Percentiles rank a stretch among this genome's conserved stretches.
Conservation (phyloP, 2,888 invertebrate genomes). For the Panzeria rudis region DNA sequence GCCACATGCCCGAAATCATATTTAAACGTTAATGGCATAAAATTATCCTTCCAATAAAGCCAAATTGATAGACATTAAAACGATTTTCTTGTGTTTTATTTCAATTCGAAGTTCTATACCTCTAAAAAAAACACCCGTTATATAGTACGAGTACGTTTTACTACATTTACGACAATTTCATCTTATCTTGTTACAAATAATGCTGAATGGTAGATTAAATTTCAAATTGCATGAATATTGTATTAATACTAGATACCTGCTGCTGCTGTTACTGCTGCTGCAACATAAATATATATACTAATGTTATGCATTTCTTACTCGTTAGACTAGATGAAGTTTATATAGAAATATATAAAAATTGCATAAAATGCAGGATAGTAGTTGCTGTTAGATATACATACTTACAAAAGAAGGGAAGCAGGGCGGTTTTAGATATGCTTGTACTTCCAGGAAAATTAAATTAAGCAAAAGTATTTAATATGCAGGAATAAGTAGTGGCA, state of each 20-base stretch:
- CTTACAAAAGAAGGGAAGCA: background rate
- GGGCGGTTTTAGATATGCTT: slow-evolving; percentile 4
- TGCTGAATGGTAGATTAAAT: slow-evolving; percentile 76
- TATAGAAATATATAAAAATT: background rate
- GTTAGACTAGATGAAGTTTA: slow-evolving; percentile 35
- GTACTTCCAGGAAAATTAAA: slow-evolving; percentile 16
- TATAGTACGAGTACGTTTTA: slow-evolving; percentile 54
- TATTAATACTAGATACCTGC: slow-evolving; percentile 71
- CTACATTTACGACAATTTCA: slow-evolving; percentile 69
- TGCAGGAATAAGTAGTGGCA: background rate
- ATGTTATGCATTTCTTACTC: slow-evolving; percentile 54
- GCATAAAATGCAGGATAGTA: background rate
- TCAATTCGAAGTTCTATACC: too few species aligned
- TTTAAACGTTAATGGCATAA: too few species aligned
- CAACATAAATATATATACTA: slow-evolving; percentile 39
- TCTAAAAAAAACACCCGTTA: too few species aligned
- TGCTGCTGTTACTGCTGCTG: slow-evolving; percentile 6
- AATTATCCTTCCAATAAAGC: too few species aligned
- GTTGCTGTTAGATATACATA: background rate
- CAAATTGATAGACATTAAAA: too few species aligned
- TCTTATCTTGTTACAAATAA: slow-evolving; percentile 72
- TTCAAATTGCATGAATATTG: slow-evolving; percentile 77
- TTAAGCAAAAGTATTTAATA: slow-evolving; percentile 28
- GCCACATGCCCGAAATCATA: too few species aligned
- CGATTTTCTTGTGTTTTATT: too few species aligned